Conservation (phyloP, 1,140 invertebrate genomes). For the Drusus annulatus region DNA sequence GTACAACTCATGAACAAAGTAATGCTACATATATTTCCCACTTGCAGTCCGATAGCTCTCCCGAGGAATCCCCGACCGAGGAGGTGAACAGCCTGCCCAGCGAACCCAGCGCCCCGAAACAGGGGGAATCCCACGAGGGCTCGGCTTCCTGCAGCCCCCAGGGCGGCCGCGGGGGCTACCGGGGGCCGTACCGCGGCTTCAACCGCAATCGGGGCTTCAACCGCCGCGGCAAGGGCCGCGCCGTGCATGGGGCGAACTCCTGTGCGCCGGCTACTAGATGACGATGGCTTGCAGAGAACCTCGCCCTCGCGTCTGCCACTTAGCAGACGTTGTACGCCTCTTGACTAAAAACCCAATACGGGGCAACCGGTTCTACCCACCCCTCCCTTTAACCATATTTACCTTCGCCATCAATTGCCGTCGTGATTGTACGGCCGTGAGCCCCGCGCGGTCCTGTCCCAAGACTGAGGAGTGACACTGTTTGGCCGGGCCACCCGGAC, state of each 20-base stretch:
- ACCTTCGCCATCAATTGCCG: slow-evolving; percentile 1
- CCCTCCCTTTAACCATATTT: slow-evolving; percentile 35
- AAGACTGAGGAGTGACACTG: no score
- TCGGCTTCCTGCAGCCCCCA: slow-evolving; percentile 49
- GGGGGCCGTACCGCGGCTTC: slow-evolving; percentile 63
- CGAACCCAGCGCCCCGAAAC: slow-evolving; percentile 29
- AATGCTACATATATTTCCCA: no score
- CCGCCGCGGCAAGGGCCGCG: slow-evolving; percentile 60
- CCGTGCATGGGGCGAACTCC: slow-evolving; percentile 49
- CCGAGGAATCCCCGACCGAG: slow-evolving; percentile 42
- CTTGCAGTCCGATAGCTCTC: slow-evolving; percentile 46
- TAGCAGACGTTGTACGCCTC: slow-evolving; percentile 56
- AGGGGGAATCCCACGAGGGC: slow-evolving; percentile 26
- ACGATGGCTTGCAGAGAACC: slow-evolving; percentile 53
- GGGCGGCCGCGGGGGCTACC: slow-evolving; percentile 43
- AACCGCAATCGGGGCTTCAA: slow-evolving; percentile 64
- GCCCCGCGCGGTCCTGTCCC: no score
- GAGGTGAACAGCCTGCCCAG: slow-evolving; percentile 22
- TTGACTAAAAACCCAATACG: slow-evolving; percentile 53
- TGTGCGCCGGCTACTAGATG: slow-evolving; percentile 58
- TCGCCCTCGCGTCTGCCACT: slow-evolving; percentile 53
- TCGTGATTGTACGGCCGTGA: background rate
- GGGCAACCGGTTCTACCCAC: slow-evolving; percentile 39
- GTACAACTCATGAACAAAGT: no score
- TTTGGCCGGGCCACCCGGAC: background rate